These are phyloP conservation scores for Amblyjoppa fuscipennis DNA, from an alignment of 2,888 invertebrate species.

Conservation along the genomic window DNA sequence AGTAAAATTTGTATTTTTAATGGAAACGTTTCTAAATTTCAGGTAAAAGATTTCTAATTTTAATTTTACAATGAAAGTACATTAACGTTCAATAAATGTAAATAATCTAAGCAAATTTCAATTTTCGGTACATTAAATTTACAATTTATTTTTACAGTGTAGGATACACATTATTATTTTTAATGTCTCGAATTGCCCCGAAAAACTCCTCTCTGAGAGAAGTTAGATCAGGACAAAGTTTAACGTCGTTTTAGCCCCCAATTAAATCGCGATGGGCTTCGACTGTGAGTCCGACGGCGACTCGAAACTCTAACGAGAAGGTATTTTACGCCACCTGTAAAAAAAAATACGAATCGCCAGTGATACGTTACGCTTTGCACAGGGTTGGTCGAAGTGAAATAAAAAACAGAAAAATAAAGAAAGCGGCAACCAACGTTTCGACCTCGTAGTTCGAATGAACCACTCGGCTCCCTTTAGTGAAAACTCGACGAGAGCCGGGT, in stretches of 20 bases:
- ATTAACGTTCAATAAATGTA: too few relatives aligned
- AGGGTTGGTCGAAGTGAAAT: not conserved
- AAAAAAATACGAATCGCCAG: not conserved
- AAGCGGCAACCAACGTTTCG: constrained; percentile 4
- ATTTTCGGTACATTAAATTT: too few relatives aligned
- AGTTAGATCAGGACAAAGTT: not conserved
- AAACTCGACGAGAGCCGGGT: constrained; percentile 25
- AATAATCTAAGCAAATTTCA: too few relatives aligned
- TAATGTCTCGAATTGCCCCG: not conserved
- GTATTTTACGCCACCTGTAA: constrained; percentile 1
- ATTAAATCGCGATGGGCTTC: not conserved
- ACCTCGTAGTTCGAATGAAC: constrained; percentile 19
- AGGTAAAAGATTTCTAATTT: too few relatives aligned
- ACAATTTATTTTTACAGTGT: too few relatives aligned
- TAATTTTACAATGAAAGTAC: too few relatives aligned
- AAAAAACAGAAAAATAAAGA: constrained; percentile 19
- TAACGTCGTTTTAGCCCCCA: not conserved
- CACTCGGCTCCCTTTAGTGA: constrained; percentile 6
- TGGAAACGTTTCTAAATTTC: too few relatives aligned
- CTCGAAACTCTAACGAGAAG: constrained; percentile 10
- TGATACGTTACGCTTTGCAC: constrained; percentile 5
- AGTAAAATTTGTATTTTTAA: too few relatives aligned
- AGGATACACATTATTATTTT: not conserved
- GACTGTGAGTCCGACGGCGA: not conserved
- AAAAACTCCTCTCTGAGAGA: not conserved